Evolutionary conservation across 2,888 invertebrate species (phyloP), one percentile per base, ranked within the genome.

Genomic region (Lepidonotus clava): DNA sequence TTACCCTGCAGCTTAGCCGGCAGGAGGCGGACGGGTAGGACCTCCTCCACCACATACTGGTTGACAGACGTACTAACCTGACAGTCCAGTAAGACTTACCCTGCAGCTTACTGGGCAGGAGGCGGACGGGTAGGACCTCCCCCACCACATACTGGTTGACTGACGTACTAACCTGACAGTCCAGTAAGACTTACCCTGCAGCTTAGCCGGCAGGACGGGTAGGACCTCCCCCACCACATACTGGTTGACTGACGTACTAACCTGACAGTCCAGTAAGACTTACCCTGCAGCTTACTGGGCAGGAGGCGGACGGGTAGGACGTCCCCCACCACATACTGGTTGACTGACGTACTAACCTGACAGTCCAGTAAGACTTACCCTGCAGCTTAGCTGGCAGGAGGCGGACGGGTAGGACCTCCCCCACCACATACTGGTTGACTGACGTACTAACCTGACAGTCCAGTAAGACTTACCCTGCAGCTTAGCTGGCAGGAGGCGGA

Each of bases 301-400:
- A 94, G 90, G 53, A 91, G 90, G 84, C 93, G 89, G 0, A 90
- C 86, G 0, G 92, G 90, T 8, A 91, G 88, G 8, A 94, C 90
- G 87, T 93, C 93, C 83, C 93, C 93, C 1, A 94, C 93, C 46
- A 91, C 91, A 90, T 92, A 94, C 86, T 94, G 93, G 80, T 90
- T 92, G 0, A 91, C 89, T 32, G 89, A 90, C 18, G 91, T 91
- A 84, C 90, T 91, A n/a, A n/a, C n/a, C n/a, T n/a, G n/a, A n/a
- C n/a, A n/a, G n/a, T n/a, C n/a, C n/a, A n/a, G n/a, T n/a, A n/a
- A n/a, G n/a, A n/a, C n/a, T 84, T 89, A 92, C 93, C 92, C 91
- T 93, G 92, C 36, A 93, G 83, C 56, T 91, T 91, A 28, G 90
- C 89, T 2, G 92, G 90, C 28, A 94, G 90, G 53, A 91, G 90